Conservation (phyloP, 1,140 invertebrate species). For the Archivesica marissinica region DNA sequence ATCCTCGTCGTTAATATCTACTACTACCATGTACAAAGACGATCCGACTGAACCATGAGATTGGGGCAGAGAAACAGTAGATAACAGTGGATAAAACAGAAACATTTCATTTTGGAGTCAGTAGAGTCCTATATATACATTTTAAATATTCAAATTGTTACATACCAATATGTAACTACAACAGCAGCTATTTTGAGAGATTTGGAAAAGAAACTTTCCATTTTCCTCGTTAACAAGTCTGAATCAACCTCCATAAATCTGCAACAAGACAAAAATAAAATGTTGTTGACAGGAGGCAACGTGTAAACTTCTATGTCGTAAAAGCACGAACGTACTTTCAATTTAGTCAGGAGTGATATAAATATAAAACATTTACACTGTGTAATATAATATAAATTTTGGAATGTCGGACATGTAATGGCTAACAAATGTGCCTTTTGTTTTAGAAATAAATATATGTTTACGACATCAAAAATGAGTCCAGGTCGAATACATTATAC, state of each 20-base stretch:
- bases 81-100: no score
- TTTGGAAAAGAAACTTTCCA: slow-evolving; percentile 84
- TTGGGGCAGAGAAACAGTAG: no score
- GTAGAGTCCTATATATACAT: background rate
- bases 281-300: slow-evolving; percentile 46
- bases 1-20: no score
- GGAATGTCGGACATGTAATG: background rate
- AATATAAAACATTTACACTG: background rate
- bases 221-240: background rate
- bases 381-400: background rate
- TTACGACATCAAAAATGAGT: background rate
- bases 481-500: background rate
- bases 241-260: background rate
- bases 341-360: background rate
- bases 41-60: no score
- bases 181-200: slow-evolving; percentile 89
- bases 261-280: background rate
- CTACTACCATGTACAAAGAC: no score
- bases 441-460: background rate
- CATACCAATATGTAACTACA: slow-evolving; percentile 90
- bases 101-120: no score
- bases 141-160: background rate
- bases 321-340: background rate
- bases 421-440: background rate
- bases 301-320: slow-evolving; percentile 39